Percentiles rank a stretch among this genome's conserved stretches.
Evolutionary conservation across 2,113 vertebrate species (phyloP).

Genomic region (Galbula dea): DNA sequence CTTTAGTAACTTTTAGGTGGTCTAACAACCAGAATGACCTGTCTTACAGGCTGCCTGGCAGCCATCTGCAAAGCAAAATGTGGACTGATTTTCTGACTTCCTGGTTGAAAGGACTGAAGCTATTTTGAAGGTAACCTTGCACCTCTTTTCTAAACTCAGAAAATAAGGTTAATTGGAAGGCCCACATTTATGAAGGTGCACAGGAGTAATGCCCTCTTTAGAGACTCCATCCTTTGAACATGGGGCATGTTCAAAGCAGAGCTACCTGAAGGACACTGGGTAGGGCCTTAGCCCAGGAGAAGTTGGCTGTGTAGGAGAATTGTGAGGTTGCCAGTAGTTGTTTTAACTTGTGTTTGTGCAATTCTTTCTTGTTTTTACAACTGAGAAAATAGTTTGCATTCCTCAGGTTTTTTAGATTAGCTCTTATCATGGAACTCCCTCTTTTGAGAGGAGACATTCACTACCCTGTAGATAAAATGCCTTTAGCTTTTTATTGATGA

Average conservation of each 20-base stretch:
- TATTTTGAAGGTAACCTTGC: neutral
- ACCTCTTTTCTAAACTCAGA: neutral
- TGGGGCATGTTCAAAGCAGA: neutral
- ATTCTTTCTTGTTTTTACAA: conserved; percentile 59
- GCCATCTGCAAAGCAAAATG: neutral
- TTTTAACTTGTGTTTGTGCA: conserved; percentile 57
- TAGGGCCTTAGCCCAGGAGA: neutral
- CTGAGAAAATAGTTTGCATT: conserved; percentile 66
- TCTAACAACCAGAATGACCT: neutral
- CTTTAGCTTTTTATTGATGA: conserved; percentile 50
- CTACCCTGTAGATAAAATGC: conserved; percentile 51
- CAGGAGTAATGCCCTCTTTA: neutral
- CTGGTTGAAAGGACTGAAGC: neutral
- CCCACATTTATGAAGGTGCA: neutral
- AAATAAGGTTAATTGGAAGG: neutral
- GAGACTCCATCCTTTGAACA: neutral
- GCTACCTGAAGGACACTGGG: neutral
- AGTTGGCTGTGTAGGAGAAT: neutral
- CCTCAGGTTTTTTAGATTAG: conserved; percentile 70
- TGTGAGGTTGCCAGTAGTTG: neutral
- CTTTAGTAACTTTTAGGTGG: neutral
- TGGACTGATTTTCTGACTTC: neutral
- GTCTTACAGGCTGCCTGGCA: neutral
- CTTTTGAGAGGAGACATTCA: conserved; percentile 52
- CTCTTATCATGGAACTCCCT: conserved; percentile 60